These are phyloP conservation scores for Amphipoea lucens DNA, from an alignment of 2,888 invertebrate genomes.

Conservation along the genomic window DNA sequence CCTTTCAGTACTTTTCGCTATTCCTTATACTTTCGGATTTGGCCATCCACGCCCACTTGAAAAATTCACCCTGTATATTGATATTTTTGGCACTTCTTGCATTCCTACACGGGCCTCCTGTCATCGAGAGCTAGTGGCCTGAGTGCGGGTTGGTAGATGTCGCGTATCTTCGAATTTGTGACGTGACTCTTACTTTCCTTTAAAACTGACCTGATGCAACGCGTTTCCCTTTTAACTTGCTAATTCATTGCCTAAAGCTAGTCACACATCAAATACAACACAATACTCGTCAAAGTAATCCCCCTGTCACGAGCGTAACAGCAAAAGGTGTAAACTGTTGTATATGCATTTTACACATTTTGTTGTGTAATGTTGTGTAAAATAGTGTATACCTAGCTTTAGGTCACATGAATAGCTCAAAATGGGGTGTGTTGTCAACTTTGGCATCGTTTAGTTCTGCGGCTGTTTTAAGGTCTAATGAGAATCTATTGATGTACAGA, in stretches of 20 bases:
- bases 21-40: no score
- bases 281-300: slow-evolving; percentile 1
- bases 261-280: slow-evolving; percentile 12
- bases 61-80: no score
- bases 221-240: slow-evolving; percentile 11
- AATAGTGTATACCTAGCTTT: background rate
- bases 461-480: no score
- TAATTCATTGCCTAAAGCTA: slow-evolving; percentile 24
- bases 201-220: background rate
- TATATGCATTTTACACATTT: background rate
- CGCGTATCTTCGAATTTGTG: background rate
- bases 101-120: no score
- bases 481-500: background rate
- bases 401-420: background rate
- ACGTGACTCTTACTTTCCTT: slow-evolving; percentile 18
- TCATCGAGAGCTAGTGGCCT: background rate
- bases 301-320: slow-evolving; percentile 16
- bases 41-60: no score
- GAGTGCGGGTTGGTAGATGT: background rate
- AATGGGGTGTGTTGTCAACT: background rate
- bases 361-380: background rate
- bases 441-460: background rate
- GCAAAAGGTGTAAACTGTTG: background rate
- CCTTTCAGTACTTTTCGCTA: no score
- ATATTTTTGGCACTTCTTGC: no score